phyloP scores from a whole-genome alignment of 2,888 invertebrate genomes.

The Acronicta psi region DNA sequence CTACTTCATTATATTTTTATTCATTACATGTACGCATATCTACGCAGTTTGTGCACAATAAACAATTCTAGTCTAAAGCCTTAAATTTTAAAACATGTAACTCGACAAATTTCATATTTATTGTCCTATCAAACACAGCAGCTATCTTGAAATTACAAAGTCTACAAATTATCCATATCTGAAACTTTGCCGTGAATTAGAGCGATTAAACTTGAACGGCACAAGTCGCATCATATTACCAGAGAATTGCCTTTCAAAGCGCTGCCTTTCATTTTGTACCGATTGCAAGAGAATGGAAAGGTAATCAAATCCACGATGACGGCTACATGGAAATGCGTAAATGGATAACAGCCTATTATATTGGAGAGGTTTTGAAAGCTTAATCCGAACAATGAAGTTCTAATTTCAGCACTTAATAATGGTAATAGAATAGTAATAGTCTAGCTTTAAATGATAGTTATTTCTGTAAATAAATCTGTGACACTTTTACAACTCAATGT shows the following conservation, averaged over 20 bases:
- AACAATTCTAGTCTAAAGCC: too few species aligned
- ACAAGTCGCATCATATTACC: slow-evolving; percentile 55
- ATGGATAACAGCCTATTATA: slow-evolving; percentile 40
- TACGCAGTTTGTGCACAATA: too few species aligned
- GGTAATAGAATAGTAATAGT: too few species aligned
- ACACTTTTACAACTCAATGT: too few species aligned
- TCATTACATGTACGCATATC: too few species aligned
- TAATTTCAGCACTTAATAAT: slow-evolving; percentile 16
- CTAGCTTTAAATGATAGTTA: too few species aligned
- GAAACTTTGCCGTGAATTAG: slow-evolving; percentile 59
- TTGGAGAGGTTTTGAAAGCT: slow-evolving; percentile 22
- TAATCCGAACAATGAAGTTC: slow-evolving; percentile 31
- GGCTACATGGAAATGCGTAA: slow-evolving; percentile 54
- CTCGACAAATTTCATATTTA: too few species aligned
- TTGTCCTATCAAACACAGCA: not conserved
- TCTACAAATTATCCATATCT: not conserved
- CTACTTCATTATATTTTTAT: too few species aligned
- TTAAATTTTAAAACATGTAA: too few species aligned
- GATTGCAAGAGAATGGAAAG: slow-evolving; percentile 72
- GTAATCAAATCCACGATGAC: slow-evolving; percentile 66
- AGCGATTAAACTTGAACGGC: slow-evolving; percentile 57
- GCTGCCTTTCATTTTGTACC: slow-evolving; percentile 64
- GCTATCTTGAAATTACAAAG: not conserved
- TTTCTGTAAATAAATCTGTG: too few species aligned
- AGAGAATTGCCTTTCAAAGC: slow-evolving; percentile 50